A percentile compares a stretch with the other conserved stretches of the same genome.
Conservation (phyloP, 2,797 vertebrate species). For the Agapornis canus region DNA sequence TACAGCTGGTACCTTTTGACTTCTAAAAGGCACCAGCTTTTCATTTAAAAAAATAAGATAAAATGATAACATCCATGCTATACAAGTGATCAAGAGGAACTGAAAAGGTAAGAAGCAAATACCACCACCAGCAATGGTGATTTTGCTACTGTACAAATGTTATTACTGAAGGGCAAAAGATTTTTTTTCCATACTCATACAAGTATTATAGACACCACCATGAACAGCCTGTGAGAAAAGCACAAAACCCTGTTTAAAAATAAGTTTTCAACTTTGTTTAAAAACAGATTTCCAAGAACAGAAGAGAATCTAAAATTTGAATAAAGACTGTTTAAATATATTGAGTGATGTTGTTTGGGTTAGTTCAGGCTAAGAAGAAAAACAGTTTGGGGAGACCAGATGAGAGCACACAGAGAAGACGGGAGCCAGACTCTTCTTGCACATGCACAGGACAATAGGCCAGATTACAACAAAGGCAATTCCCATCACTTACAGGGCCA, state of each 20-base stretch:
- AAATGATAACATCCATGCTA: not conserved
- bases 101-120: not conserved
- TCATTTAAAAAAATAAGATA: not conserved
- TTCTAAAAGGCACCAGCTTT: not conserved
- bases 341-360: not conserved
- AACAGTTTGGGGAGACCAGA: not conserved
- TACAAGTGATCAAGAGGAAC: not conserved
- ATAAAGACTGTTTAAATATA: not conserved
- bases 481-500: not conserved
- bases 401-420: not conserved
- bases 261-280: not conserved
- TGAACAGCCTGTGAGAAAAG: not conserved
- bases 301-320: not conserved
- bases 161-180: not conserved
- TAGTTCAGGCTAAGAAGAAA: not conserved
- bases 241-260: not conserved
- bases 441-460: not conserved
- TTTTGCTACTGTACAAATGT: not conserved
- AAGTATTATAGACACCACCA: not conserved
- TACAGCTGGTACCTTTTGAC: not conserved
- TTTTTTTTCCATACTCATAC: not conserved
- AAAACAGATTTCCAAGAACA: not conserved
- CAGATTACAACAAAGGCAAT: constrained; percentile 8
- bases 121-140: not conserved
- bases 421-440: not conserved